phyloP scores from a whole-genome alignment of 2,888 invertebrate species.

The Brachyptera risi region DNA sequence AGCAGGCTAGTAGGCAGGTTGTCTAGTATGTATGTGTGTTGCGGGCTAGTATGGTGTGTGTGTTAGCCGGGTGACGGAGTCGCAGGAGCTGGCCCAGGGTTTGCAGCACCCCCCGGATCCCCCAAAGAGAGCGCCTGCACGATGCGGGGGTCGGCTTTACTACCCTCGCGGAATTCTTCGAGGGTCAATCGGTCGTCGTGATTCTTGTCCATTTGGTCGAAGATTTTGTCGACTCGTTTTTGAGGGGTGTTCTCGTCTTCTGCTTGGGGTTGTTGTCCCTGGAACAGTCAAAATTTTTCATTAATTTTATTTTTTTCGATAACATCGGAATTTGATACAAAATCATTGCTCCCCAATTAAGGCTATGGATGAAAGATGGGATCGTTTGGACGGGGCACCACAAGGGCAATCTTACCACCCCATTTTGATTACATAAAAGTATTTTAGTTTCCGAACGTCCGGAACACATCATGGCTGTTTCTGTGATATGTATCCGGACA shows the following conservation, averaged over 20 bases:
- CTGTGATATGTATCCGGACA: no score
- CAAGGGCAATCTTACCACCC: no score
- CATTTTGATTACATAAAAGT: no score
- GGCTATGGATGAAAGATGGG: no score
- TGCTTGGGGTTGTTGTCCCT: slow-evolving; percentile 85
- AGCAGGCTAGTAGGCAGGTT: no score
- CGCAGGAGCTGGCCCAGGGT: slow-evolving; percentile 5
- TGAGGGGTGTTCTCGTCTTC: slow-evolving; percentile 91
- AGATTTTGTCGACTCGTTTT: slow-evolving; percentile 96
- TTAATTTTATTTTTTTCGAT: no score
- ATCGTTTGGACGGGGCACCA: no score
- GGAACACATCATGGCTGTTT: no score
- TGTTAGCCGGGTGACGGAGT: slow-evolving; percentile 27
- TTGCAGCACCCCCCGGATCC: slow-evolving; percentile 47
- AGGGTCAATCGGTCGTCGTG: slow-evolving; percentile 94
- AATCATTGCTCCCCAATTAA: no score
- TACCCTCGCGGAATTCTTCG: slow-evolving; percentile 95
- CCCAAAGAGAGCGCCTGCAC: slow-evolving; percentile 91
- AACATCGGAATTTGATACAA: no score
- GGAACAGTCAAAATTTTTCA: no score
- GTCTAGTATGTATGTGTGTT: background rate
- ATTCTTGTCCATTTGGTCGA: slow-evolving; percentile 98
- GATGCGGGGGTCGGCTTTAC: slow-evolving; percentile 97
- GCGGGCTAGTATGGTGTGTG: background rate
- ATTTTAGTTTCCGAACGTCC: no score